These are phyloP conservation scores for Diploptera punctata DNA, from an alignment of 2,888 invertebrate genomes.

Conservation along the genomic window DNA sequence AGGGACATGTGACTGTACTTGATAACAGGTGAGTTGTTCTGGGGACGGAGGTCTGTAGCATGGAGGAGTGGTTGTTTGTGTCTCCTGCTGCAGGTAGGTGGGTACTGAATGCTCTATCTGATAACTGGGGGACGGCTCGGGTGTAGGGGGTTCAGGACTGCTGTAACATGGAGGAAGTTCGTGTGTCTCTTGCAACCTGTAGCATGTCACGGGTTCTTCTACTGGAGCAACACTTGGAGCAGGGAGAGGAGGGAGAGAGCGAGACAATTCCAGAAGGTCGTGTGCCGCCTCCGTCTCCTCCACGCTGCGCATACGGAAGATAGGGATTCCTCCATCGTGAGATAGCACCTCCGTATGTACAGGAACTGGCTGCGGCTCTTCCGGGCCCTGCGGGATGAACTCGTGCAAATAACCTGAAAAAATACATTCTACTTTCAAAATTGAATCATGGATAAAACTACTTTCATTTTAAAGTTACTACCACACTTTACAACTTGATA, in stretches of 20 bases:
- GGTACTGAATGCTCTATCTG: background rate
- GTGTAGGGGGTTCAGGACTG: constrained; percentile 4
- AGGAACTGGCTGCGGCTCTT: constrained; percentile 33
- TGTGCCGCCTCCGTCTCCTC: constrained; percentile 92
- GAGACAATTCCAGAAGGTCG: constrained; percentile 56
- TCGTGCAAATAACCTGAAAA: constrained; percentile 48
- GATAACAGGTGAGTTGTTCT: constrained; percentile 21
- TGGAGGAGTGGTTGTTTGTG: constrained; percentile 16
- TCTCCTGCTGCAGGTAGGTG: constrained; percentile 12
- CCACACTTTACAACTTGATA: too few species aligned
- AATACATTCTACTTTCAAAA: too few species aligned
- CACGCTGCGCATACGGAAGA: constrained; percentile 61
- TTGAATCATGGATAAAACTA: too few species aligned
- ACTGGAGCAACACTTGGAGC: constrained; percentile 57
- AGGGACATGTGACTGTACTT: background rate
- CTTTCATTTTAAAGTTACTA: too few species aligned
- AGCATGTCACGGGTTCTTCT: constrained; percentile 22
- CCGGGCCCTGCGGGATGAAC: constrained; percentile 45
- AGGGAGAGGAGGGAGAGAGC: constrained; percentile 77
- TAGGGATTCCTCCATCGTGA: constrained; percentile 55
- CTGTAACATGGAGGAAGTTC: constrained; percentile 33
- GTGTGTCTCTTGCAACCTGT: constrained; percentile 32
- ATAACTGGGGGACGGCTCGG: constrained; percentile 21
- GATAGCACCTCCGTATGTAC: constrained; percentile 42
- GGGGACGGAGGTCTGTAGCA: constrained; percentile 29